Percentiles rank a stretch among this genome's conserved stretches.
Evolutionary conservation across 2,113 vertebrate genomes (phyloP).

Genomic region (Sterna hirundo): DNA sequence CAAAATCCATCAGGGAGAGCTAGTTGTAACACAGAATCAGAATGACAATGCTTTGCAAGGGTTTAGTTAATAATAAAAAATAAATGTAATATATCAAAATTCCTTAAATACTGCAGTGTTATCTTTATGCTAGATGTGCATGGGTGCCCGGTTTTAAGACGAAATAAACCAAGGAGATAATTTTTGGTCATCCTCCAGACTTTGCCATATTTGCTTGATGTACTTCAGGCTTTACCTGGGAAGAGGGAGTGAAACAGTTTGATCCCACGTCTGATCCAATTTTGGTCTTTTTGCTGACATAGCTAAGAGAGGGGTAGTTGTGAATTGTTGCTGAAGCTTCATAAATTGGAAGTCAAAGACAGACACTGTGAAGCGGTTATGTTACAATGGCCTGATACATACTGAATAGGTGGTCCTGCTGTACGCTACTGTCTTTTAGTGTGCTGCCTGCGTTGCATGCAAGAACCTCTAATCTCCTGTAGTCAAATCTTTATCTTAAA

Average conservation of each 20-base stretch:
- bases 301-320: not conserved
- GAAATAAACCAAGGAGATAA: not conserved
- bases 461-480: not conserved
- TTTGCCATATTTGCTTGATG: not conserved
- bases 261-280: not conserved
- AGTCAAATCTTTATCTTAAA: not conserved
- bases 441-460: not conserved
- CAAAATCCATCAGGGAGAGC: not conserved
- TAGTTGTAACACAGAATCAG: not conserved
- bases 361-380: not conserved
- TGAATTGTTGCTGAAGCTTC: not conserved
- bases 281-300: not conserved
- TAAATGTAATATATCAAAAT: not conserved
- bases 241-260: not conserved
- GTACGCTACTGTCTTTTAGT: fast-evolving
- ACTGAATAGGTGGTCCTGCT: not conserved
- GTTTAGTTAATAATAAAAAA: not conserved
- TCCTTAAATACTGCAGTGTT: not conserved
- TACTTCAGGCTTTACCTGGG: not conserved
- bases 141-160: not conserved
- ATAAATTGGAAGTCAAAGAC: not conserved
- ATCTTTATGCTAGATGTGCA: not conserved
- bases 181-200: not conserved
- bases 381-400: not conserved
- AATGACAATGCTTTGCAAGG: not conserved